Conservation (phyloP, 2,113 vertebrate genomes). For the Corvus hawaiiensis region DNA sequence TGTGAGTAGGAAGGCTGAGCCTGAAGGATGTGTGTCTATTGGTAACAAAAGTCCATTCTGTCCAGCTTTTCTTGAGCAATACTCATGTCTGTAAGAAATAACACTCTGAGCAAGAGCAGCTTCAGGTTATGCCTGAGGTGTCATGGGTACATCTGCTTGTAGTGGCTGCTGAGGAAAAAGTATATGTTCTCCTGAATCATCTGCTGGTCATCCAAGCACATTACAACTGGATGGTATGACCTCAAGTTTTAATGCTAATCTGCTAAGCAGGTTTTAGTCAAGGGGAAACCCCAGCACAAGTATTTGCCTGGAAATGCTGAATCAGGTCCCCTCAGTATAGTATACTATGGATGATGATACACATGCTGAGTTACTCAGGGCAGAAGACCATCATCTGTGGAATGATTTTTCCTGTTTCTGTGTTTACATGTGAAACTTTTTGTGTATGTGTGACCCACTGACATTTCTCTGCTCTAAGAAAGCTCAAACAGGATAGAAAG, state of each 20-base stretch:
- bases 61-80: not conserved
- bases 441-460: not conserved
- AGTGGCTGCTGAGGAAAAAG: not conserved
- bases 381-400: not conserved
- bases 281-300: not conserved
- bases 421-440: not conserved
- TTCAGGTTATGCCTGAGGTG: not conserved
- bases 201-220: not conserved
- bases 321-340: not conserved
- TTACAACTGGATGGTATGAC: not conserved
- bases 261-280: not conserved
- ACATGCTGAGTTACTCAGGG: not conserved
- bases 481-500: not conserved
- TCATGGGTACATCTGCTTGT: not conserved
- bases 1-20: not conserved
- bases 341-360: fast-evolving
- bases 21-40: not conserved
- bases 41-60: not conserved
- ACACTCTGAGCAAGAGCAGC: not conserved
- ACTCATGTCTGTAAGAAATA: not conserved
- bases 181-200: not conserved
- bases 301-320: not conserved
- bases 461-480: not conserved
- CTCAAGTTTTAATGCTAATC: not conserved
- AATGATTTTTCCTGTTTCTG: not conserved